Percentiles rank a stretch among this genome's conserved stretches.
Conservation (phyloP, 2,797 vertebrate species). For the Capromys pilorides region DNA sequence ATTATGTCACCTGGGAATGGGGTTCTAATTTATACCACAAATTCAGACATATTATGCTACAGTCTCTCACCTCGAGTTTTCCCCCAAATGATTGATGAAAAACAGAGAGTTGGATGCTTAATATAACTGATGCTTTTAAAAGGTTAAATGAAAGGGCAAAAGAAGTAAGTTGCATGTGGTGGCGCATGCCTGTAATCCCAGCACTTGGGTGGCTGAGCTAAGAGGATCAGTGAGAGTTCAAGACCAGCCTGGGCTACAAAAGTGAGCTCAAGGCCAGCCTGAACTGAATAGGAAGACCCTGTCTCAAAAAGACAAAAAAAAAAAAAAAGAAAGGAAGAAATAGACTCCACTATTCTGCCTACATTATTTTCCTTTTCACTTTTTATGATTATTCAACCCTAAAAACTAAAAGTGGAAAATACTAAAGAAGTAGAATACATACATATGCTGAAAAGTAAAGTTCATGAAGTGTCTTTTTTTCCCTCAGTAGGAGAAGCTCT, state of each 20-base stretch:
- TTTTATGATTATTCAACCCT: slow-evolving; percentile 38
- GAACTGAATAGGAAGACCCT: no score
- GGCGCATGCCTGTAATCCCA: no score
- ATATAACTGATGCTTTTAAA: background rate
- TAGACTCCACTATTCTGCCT: slow-evolving; percentile 18
- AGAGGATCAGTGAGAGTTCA: no score
- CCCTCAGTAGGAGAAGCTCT: background rate
- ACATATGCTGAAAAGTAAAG: slow-evolving; percentile 29
- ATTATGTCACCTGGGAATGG: slow-evolving; percentile 61
- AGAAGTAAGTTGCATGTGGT: no score
- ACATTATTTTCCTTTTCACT: slow-evolving; percentile 35
- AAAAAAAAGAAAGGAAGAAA: no score
- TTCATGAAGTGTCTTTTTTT: background rate
- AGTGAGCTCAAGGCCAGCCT: no score
- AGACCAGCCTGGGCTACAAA: no score
- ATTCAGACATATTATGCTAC: slow-evolving; percentile 43
- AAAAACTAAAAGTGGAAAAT: background rate
- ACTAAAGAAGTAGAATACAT: slow-evolving; percentile 50
- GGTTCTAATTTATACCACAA: slow-evolving; percentile 3
- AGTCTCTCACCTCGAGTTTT: background rate
- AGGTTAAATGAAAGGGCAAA: slow-evolving; percentile 50
- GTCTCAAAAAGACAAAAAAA: no score
- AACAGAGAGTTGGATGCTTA: slow-evolving; percentile 11
- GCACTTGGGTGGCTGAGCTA: no score
- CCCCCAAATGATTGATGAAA: slow-evolving; percentile 54